Percentiles rank a stretch among this genome's conserved stretches.
Evolutionary conservation across 37 sponge, comb jelly and placozoan species (phyloP).

Genomic region (Geodia barretti): DNA sequence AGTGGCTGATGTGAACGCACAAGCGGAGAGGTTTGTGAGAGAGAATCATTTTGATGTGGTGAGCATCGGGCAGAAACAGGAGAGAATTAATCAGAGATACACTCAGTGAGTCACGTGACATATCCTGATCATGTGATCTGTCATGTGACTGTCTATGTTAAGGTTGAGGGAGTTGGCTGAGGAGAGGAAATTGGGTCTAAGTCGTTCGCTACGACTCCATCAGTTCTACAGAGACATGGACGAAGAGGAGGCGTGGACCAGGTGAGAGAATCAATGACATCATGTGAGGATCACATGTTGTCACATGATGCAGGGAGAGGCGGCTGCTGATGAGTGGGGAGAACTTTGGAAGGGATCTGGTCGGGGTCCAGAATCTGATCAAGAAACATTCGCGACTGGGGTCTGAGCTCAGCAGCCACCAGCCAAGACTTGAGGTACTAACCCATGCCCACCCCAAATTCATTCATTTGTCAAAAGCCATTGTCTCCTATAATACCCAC

Average conservation of each 20-base stretch:
- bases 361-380: slow-evolving; percentile 76
- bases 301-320: slow-evolving; percentile 71
- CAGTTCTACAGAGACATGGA: slow-evolving; percentile 87
- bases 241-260: slow-evolving; percentile 90
- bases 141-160: neutral
- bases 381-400: slow-evolving; percentile 85
- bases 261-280: slow-evolving; percentile 33
- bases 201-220: slow-evolving; percentile 75
- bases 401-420: slow-evolving; percentile 72
- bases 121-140: too few species aligned
- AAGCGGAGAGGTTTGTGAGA: slow-evolving; percentile 77
- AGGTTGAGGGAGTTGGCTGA: slow-evolving; percentile 73
- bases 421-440: slow-evolving; percentile 43
- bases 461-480: too few species aligned
- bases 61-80: slow-evolving; percentile 76
- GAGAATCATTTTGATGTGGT: slow-evolving; percentile 91
- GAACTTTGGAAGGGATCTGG: slow-evolving; percentile 83
- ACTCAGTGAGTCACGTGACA: slow-evolving; percentile 30
- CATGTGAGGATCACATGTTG: neutral
- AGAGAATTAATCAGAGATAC: slow-evolving; percentile 62
- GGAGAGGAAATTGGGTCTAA: slow-evolving; percentile 53
- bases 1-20: slow-evolving; percentile 67
- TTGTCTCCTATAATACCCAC: too few species aligned
- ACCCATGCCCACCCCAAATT: too few species aligned
- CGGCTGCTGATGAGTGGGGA: slow-evolving; percentile 67